A percentile compares a stretch with the other conserved stretches of the same genome.
Conservation (phyloP, 1,140 invertebrate species). For the Dolichoris vasculosae region DNA sequence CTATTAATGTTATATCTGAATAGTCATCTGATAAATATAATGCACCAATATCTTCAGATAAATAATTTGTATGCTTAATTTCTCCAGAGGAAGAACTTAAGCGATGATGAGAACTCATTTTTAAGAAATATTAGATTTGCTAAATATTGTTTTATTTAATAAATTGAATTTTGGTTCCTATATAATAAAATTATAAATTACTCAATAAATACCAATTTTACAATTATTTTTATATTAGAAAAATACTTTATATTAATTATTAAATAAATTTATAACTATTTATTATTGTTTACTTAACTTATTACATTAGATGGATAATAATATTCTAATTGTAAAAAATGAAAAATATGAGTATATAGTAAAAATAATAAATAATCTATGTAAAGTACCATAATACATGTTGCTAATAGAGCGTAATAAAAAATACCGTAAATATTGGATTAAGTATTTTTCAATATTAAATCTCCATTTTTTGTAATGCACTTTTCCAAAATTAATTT, state of each 20-base stretch:
- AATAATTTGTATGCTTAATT: conserved; percentile 63
- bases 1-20: conserved; percentile 92
- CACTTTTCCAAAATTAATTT: no score
- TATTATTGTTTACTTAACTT: no score
- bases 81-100: conserved; percentile 64
- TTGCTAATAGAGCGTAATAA: no score
- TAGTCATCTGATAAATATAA: conserved; percentile 91
- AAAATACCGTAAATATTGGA: no score
- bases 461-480: no score
- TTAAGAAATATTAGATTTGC: conserved; percentile 15
- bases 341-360: no score
- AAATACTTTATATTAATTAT: neutral
- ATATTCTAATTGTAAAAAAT: no score
- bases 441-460: no score
- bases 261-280: no score
- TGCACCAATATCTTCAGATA: conserved; percentile 87
- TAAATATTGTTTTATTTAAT: neutral
- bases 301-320: no score
- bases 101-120: conserved; percentile 66
- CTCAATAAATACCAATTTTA: neutral
- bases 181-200: neutral
- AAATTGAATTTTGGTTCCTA: neutral
- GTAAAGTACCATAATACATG: no score
- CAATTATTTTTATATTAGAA: neutral
- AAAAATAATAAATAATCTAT: no score